phyloP scores from a whole-genome alignment of 2,888 invertebrate species.

The Cryptus armator region DNA sequence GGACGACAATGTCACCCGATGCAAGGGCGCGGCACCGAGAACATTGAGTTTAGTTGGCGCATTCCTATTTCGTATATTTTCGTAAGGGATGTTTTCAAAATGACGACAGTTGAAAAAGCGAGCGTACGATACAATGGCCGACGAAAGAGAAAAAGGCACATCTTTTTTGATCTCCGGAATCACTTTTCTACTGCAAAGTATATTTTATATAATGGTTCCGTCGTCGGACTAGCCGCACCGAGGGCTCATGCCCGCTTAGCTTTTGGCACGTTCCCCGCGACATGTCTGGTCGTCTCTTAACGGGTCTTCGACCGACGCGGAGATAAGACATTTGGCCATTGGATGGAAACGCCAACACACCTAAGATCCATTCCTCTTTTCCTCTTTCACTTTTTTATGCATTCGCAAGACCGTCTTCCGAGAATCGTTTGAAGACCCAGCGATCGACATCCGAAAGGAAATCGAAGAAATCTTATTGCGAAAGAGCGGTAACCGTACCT shows the following conservation, averaged over 20 bases:
- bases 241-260: neutral
- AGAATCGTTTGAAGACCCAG: neutral
- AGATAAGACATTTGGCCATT: constrained; percentile 28
- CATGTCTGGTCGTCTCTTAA: constrained; percentile 6
- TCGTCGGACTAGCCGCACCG: neutral
- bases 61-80: neutral
- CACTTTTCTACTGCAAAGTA: neutral
- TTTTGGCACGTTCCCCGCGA: constrained; percentile 14
- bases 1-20: neutral
- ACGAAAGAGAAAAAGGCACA: neutral
- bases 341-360: neutral
- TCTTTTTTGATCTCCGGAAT: neutral
- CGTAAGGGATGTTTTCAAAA: neutral
- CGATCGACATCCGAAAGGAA: neutral
- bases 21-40: neutral
- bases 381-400: neutral
- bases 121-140: neutral
- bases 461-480: neutral
- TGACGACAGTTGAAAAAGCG: neutral
- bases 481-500: neutral
- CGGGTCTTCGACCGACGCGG: constrained; percentile 3
- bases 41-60: neutral
- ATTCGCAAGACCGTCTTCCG: no score
- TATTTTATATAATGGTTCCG: neutral
- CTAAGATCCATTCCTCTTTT: neutral